phyloP scores from a whole-genome alignment of 2,113 vertebrate genomes.

The Sylvietta virens region DNA sequence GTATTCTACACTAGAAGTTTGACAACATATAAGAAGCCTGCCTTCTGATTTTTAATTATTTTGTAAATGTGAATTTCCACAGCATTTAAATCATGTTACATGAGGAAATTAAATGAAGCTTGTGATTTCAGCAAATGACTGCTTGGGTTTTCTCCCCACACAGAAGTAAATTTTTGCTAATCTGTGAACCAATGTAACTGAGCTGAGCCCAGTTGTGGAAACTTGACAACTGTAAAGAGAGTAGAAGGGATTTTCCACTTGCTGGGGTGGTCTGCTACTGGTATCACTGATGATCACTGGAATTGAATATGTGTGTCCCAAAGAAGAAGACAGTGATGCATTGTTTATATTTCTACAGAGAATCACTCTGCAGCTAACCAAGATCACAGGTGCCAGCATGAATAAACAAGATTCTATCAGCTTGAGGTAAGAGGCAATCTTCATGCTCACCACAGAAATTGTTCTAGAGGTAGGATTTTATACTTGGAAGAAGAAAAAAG shows the following conservation, averaged over 20 bases:
- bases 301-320: neutral
- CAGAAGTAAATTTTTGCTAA: neutral
- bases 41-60: neutral
- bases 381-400: neutral
- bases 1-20: neutral
- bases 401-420: neutral
- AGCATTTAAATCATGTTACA: neutral
- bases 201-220: neutral
- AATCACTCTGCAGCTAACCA: neutral
- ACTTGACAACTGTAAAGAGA: neutral
- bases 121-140: neutral
- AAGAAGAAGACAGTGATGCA: neutral
- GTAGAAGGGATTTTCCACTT: neutral
- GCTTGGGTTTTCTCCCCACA: neutral
- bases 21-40: neutral
- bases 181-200: neutral
- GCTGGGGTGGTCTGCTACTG: neutral
- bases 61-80: neutral
- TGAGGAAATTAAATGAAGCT: neutral
- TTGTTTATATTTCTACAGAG: neutral
- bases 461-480: neutral
- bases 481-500: neutral
- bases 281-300: neutral
- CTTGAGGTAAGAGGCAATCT: neutral
- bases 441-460: neutral